Base-by-base conservation (phyloP, 2,113 vertebrate species). In the Mandrillus leucophaeus region DNA sequence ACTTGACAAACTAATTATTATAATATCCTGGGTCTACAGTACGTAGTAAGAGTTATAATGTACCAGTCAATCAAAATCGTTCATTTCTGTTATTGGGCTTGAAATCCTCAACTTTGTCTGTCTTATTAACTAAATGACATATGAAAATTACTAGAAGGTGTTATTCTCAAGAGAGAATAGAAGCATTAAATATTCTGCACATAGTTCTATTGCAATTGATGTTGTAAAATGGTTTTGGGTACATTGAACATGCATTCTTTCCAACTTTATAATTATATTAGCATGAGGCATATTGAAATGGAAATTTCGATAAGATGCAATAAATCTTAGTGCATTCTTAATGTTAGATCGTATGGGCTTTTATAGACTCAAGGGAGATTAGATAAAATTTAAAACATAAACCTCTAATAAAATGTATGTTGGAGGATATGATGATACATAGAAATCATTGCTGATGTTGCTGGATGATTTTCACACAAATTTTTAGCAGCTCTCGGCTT, bases 1-100 rank as follows among this genome's bases (percentile, higher is more conserved):
- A 98, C 81, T 96, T 98, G 98, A 98, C 97, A 97, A 70, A 88
- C 48, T 98, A 98, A 98, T 98, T 98, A 98, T 98, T 98, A 91
- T 61, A 98, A 93, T 96, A 98, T 98, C 94, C 92, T 79, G 78
- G 85, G 82, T 96, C 95, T 95, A 84, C 91, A 76, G 87, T 96
- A 76, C 83, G 78, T 97, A 98, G 98, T 98, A 98, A 98, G 80
- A 98, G 59, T 98, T 89, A 97, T 97, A 98, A 98, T 96, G 68
- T 96, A 96, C 25, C 92, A 61, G 5, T 99, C 97, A 96, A 95
- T 98, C 98, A 98, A 98, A 98, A 89, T 94, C 61, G 72, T 97
- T 90, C 88, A 95, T n/a, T 72, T 97, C 70, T 88, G 68, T 84
- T 87, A 96, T 61, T 97, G 64, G 96, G n/a, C 86, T 90, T 93